phyloP scores from a whole-genome alignment of 2,797 vertebrate species.

The Lagorchestes hirsutus region DNA sequence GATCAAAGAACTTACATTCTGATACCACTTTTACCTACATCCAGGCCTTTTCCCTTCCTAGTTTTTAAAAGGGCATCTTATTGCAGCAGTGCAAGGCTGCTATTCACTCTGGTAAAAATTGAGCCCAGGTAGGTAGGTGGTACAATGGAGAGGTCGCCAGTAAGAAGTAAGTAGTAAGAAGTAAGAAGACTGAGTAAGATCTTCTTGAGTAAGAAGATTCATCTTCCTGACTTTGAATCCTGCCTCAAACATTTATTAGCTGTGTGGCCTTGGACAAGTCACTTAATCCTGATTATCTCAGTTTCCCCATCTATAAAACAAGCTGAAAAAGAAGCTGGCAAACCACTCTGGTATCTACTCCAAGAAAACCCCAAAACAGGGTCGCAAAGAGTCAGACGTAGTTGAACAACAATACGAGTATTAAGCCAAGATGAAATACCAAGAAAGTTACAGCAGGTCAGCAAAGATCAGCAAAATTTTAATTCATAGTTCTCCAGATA shows the following conservation, averaged over 20 bases:
- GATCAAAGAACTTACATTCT: not conserved
- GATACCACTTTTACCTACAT: not conserved
- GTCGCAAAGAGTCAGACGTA: not conserved
- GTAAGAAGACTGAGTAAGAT: too few species aligned
- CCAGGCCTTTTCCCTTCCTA: not conserved
- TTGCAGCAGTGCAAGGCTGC: not conserved
- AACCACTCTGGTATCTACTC: not conserved
- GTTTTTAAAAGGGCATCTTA: not conserved
- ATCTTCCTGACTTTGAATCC: not conserved
- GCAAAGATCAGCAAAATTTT: not conserved
- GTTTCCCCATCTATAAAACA: not conserved
- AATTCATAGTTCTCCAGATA: constrained; percentile 15
- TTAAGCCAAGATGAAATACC: constrained; percentile 10
- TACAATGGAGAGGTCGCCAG: not conserved
- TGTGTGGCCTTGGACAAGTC: not conserved
- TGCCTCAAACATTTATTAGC: not conserved
- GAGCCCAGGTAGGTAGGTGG: not conserved
- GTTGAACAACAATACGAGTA: not conserved
- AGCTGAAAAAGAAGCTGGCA: not conserved
- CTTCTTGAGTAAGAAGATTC: not conserved
- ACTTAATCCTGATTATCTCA: not conserved
- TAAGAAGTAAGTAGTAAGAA: too few species aligned
- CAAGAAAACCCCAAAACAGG: not conserved
- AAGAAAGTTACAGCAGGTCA: not conserved
- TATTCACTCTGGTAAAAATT: not conserved